Conservation (phyloP, 2,797 vertebrate genomes). For the Coregonus sp. region DNA sequence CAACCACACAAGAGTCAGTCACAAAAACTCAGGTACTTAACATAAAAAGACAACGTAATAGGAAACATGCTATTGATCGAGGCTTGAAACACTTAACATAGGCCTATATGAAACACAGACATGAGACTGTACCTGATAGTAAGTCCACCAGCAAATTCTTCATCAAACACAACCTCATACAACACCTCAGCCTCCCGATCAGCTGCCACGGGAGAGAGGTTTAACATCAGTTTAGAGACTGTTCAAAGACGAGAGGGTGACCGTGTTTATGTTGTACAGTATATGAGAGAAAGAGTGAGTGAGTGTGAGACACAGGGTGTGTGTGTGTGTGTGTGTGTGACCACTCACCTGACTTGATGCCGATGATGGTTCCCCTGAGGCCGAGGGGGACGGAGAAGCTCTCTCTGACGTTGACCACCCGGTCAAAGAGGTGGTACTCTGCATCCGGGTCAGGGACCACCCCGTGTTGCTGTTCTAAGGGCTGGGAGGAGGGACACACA, state of each 20-base stretch:
- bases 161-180: constrained; percentile 96
- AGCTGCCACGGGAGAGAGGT: constrained; percentile 67
- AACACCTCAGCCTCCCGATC: constrained; percentile 91
- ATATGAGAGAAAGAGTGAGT: not conserved
- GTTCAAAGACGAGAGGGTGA: not conserved
- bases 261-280: not conserved
- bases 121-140: constrained; percentile 83
- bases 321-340: not conserved
- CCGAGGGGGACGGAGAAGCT: constrained; percentile 93
- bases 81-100: not conserved
- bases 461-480: constrained; percentile 91
- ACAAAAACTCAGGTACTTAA: not conserved
- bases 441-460: constrained; percentile 89
- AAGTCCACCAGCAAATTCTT: constrained; percentile 94
- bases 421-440: constrained; percentile 92
- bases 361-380: constrained; percentile 90
- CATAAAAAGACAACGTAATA: not conserved
- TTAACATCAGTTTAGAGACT: not conserved
- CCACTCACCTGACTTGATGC: constrained; percentile 94
- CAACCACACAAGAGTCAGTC: not conserved
- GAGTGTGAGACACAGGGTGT: not conserved
- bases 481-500: constrained; percentile 71
- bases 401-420: constrained; percentile 93
- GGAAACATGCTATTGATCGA: not conserved
- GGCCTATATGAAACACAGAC: not conserved